These are phyloP conservation scores for Phalacrocorax carbo DNA, from an alignment of 2,113 vertebrate genomes.

Conservation along the genomic window DNA sequence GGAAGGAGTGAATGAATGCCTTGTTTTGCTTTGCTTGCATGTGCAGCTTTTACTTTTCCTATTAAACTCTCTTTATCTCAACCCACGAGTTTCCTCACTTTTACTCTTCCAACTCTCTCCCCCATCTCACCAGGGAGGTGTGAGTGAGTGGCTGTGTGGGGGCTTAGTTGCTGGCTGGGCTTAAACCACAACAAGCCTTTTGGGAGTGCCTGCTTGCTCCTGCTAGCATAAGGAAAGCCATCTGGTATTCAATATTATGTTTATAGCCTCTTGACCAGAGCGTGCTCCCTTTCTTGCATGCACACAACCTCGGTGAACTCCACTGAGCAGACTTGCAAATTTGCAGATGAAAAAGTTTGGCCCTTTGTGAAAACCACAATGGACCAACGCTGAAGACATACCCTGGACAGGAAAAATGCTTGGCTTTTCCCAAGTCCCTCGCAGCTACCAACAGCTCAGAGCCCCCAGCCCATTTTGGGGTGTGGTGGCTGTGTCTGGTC, in stretches of 20 bases:
- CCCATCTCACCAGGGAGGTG: not conserved
- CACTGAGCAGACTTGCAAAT: not conserved
- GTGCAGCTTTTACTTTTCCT: too few relatives aligned
- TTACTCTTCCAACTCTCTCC: not conserved
- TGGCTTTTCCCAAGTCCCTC: not conserved
- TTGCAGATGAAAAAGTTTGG: not conserved
- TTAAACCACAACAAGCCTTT: not conserved
- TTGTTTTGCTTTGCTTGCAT: too few relatives aligned
- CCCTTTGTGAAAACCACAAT: not conserved
- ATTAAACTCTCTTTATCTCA: too few relatives aligned
- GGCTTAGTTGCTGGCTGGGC: not conserved
- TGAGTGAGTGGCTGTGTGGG: not conserved
- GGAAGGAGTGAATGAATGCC: too few relatives aligned
- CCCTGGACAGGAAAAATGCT: accelerated
- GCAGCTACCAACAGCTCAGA: not conserved
- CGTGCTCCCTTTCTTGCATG: accelerated
- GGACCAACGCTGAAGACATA: not conserved
- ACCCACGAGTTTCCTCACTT: too few relatives aligned
- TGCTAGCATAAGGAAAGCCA: not conserved
- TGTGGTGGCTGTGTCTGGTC: accelerated
- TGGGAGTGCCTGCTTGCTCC: not conserved
- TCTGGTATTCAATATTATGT: not conserved
- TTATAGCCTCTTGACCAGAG: not conserved
- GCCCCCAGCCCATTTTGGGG: not conserved
- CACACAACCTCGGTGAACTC: accelerated